Evolutionary conservation across 2,113 vertebrate genomes (phyloP), one percentile per base, ranked within the genome.

Genomic region (Catharus minimus): DNA sequence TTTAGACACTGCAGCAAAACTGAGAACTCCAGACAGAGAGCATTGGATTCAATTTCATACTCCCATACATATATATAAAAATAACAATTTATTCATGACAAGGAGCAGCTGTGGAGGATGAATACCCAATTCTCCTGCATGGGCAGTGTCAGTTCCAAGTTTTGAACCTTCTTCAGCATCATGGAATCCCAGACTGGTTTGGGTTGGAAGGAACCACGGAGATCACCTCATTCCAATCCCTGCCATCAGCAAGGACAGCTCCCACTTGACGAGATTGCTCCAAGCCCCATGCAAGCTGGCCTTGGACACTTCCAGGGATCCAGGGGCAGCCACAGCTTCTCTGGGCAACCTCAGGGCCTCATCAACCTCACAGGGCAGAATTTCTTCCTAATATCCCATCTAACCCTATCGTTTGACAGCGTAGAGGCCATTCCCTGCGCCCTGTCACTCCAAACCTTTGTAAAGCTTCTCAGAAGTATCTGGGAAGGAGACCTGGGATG

Each of bases 231-330:
- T 30, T 2, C 28, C 76, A 58, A 11, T 5, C 9, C 15, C 28
- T 39, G 38, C 15, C 68, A 53, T 8, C 22, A 24, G 27, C 60
- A 88, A 23, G 28, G 38, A 66, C 60, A 81, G 28, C 53, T 81
- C 9, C 20, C n/a, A 30, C 46, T 2, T 1, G 0, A 2, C 2
- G 6, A 60, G 33, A 17, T 0, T 41, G 16, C 5, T 81, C 33
- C 39, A 36, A 55, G 30, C 13, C 16, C 20, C 13, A 13, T 55
- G 56, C 65, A 67, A 7, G 4, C 1, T 11, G n/a, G 46, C 39
- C 24, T 41, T 67, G 61, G 68, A 15, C 24, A 53, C 20, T 41
- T 0, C 11, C 39, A 60, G 16, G n/a, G 39, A 53, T 39, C 5
- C 38, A 53, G n/a, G 23, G n/a, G 20, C 44, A 66, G 38, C 52